phyloP scores from a whole-genome alignment of 53 echinoderm and acorn worm species.

The Apostichopus leukothele region DNA sequence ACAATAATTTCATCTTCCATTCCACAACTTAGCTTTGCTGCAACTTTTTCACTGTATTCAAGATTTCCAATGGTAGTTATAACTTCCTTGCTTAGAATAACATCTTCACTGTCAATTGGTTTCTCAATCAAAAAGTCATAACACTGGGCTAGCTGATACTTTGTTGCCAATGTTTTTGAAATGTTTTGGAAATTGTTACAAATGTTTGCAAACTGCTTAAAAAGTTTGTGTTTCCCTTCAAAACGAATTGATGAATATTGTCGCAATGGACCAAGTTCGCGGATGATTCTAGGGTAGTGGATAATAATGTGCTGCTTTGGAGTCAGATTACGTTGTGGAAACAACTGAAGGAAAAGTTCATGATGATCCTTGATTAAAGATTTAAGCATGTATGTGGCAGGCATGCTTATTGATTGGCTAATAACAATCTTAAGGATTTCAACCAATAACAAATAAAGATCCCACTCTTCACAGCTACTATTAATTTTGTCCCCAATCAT shows the following conservation, averaged over 20 bases:
- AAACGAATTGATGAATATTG: conserved; percentile 41
- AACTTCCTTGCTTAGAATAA: too few relatives aligned
- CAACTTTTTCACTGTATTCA: too few relatives aligned
- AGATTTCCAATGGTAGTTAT: too few relatives aligned
- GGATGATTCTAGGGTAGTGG: conserved; percentile 42
- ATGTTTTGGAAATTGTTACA: conserved; percentile 42
- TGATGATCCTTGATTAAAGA: conserved; percentile 49
- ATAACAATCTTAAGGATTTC: conserved; percentile 28
- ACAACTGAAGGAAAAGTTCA: conserved; percentile 8
- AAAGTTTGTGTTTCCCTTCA: conserved; percentile 54
- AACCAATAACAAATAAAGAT: neutral
- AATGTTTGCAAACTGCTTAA: conserved; percentile 7
- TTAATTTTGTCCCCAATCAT: conserved; percentile 39
- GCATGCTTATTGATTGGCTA: conserved; percentile 31
- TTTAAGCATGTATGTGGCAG: conserved; percentile 36
- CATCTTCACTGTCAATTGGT: too few relatives aligned
- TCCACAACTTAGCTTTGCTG: too few relatives aligned
- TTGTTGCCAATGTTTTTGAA: conserved; percentile 45
- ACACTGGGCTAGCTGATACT: conserved; percentile 18
- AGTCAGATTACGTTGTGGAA: conserved; percentile 41
- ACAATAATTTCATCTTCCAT: too few relatives aligned
- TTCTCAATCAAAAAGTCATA: too few relatives aligned
- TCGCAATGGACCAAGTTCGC: conserved; percentile 41
- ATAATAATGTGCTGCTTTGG: conserved; percentile 54
- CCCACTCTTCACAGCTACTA: conserved; percentile 43